These are phyloP conservation scores for Caerostris extrusa DNA, from an alignment of 1,140 invertebrate genomes.

Conservation along the genomic window DNA sequence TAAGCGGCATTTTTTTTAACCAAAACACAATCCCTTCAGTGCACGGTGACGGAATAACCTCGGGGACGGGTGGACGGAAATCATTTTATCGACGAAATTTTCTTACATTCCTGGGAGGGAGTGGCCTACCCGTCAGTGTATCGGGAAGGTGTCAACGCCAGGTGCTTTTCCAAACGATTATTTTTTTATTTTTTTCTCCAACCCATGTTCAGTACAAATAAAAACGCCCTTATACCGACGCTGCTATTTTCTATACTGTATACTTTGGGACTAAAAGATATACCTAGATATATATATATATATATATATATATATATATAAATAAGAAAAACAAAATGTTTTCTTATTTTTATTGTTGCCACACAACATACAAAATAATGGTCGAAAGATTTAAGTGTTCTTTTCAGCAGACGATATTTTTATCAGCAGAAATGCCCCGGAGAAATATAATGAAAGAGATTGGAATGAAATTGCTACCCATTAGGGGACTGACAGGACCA, in stretches of 20 bases:
- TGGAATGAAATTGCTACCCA: conserved; percentile 60
- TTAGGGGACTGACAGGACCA: conserved; percentile 30
- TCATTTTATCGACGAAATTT: conserved; percentile 62
- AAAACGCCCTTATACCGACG: neutral
- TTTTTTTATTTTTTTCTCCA: neutral
- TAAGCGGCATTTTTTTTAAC: neutral
- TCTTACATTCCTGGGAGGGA: conserved; percentile 14
- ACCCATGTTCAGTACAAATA: neutral
- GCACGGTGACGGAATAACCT: conserved; percentile 8
- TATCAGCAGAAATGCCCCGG: conserved; percentile 26
- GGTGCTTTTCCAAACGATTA: conserved; percentile 39
- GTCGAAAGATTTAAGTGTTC: conserved; percentile 37
- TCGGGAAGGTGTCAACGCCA: conserved; percentile 63
- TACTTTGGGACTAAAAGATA: neutral
- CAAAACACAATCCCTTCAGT: neutral
- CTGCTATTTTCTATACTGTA: neutral
- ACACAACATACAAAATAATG: neutral
- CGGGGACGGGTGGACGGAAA: conserved; percentile 24
- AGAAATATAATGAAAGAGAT: conserved; percentile 55
- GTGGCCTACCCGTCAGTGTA: conserved; percentile 31
- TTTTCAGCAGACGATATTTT: conserved; percentile 38
- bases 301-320: neutral
- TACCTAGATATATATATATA: too few species aligned
- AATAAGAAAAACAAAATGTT: neutral
- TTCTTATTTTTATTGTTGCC: conserved; percentile 24